These are phyloP conservation scores for Leptopilina boulardi DNA, from an alignment of 1,140 invertebrate genomes.

Conservation along the genomic window DNA sequence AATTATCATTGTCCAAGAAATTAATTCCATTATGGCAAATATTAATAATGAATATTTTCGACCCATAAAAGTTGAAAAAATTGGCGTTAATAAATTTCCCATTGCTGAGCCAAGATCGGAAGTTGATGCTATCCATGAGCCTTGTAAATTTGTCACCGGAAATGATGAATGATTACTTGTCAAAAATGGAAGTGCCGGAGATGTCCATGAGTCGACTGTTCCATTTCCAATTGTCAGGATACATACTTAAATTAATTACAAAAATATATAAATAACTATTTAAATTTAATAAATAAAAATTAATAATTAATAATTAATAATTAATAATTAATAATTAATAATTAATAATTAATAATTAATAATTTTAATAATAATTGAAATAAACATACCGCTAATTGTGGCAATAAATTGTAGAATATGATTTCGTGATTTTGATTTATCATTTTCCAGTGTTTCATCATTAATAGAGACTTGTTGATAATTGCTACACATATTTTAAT, in stretches of 20 bases:
- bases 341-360: too few relatives aligned
- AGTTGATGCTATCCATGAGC: conserved; percentile 7
- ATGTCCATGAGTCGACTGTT: conserved; percentile 20
- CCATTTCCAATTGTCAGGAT: conserved; percentile 21
- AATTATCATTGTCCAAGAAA: conserved; percentile 8
- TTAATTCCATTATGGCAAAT: not conserved
- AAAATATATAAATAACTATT: not conserved
- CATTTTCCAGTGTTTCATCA: not conserved
- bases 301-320: too few relatives aligned
- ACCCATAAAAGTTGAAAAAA: not conserved
- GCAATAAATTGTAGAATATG: not conserved
- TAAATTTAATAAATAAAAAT: too few relatives aligned
- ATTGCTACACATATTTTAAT: too few relatives aligned
- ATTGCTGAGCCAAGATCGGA: conserved; percentile 18
- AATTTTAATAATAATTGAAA: not conserved
- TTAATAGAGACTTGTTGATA: not conserved
- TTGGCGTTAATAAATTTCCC: conserved; percentile 12
- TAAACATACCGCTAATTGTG: conserved; percentile 1
- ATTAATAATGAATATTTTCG: conserved; percentile 8
- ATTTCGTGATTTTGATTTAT: not conserved
- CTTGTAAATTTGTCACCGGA: not conserved
- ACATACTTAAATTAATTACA: not conserved
- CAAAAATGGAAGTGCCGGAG: conserved; percentile 4
- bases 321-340: too few relatives aligned
- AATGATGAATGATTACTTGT: conserved; percentile 2